phyloP scores from a whole-genome alignment of 92 coral and sea anemone genomes.

The Epizoanthus illoricatus region DNA sequence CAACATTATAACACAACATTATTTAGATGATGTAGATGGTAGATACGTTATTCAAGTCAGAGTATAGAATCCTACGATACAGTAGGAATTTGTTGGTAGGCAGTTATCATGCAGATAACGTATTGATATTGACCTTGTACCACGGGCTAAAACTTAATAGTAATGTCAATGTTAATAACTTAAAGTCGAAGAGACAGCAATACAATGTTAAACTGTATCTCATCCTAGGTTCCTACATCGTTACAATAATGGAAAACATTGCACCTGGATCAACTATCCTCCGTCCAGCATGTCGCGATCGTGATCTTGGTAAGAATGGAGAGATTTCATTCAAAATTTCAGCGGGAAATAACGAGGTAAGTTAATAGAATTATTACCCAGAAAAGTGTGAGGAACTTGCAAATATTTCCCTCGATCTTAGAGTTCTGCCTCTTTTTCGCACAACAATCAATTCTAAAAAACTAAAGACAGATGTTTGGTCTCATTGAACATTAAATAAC shows the following conservation, averaged over 20 bases:
- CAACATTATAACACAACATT: too few relatives aligned
- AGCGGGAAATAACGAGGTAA: conserved; percentile 74
- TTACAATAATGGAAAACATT: conserved; percentile 69
- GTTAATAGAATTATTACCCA: too few relatives aligned
- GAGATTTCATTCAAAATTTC: conserved; percentile 64
- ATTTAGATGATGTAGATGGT: too few relatives aligned
- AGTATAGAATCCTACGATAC: too few relatives aligned
- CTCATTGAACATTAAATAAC: neutral
- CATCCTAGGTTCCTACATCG: conserved; percentile 62
- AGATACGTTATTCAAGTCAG: too few relatives aligned
- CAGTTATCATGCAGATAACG: too few relatives aligned
- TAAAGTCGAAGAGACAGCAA: neutral
- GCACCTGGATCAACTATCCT: conserved; percentile 64
- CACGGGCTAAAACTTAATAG: neutral
- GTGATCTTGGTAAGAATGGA: conserved; percentile 79
- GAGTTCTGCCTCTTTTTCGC: too few relatives aligned
- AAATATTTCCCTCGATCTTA: neutral
- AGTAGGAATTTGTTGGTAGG: too few relatives aligned
- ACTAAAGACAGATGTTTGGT: too few relatives aligned
- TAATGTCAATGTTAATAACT: neutral
- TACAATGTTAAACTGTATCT: neutral
- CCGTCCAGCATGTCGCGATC: conserved; percentile 67
- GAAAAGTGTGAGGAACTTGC: neutral
- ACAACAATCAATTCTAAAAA: too few relatives aligned
- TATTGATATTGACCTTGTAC: too few relatives aligned